Conservation (phyloP, 2,888 invertebrate species). For the Eurytoma californica region DNA sequence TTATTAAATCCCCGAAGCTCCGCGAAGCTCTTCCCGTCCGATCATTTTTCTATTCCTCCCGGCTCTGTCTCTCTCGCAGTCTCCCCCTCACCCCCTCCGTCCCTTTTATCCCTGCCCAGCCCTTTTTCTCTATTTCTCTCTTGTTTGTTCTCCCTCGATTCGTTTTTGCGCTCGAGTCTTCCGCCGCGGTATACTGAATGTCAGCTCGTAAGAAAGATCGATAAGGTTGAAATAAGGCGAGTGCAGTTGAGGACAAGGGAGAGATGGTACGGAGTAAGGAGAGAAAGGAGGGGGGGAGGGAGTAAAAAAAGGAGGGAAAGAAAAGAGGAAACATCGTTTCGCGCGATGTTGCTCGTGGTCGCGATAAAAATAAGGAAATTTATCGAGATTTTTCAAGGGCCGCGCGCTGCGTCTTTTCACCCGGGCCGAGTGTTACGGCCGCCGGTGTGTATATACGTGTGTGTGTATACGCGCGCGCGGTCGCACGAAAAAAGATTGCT, state of each 20-base stretch:
- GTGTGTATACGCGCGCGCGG: neutral
- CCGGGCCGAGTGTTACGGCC: slow-evolving; percentile 7
- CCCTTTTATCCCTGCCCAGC: slow-evolving; percentile 26
- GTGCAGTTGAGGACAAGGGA: slow-evolving; percentile 52
- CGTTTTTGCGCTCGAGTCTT: slow-evolving; percentile 57
- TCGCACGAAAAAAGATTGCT: slow-evolving; percentile 42
- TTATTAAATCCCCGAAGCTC: neutral
- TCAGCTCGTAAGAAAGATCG: slow-evolving; percentile 57
- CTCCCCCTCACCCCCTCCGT: neutral
- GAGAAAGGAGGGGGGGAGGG: neutral
- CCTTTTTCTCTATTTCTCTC: slow-evolving; percentile 50
- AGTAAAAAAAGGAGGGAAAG: neutral
- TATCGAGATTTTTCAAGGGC: slow-evolving; percentile 55
- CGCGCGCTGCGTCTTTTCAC: slow-evolving; percentile 14
- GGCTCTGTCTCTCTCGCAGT: slow-evolving; percentile 16
- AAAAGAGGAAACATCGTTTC: slow-evolving; percentile 18
- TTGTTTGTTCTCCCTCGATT: slow-evolving; percentile 53
- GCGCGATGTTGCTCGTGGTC: slow-evolving; percentile 44
- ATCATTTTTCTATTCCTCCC: slow-evolving; percentile 26
- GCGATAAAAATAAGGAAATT: slow-evolving; percentile 55
- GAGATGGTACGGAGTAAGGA: slow-evolving; percentile 11
- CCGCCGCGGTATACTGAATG: slow-evolving; percentile 59
- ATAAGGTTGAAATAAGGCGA: slow-evolving; percentile 57
- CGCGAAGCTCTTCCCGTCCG: neutral
- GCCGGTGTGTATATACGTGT: slow-evolving; percentile 33